phyloP scores from a whole-genome alignment of 2,797 vertebrate species.

The Valencia hispanica region DNA sequence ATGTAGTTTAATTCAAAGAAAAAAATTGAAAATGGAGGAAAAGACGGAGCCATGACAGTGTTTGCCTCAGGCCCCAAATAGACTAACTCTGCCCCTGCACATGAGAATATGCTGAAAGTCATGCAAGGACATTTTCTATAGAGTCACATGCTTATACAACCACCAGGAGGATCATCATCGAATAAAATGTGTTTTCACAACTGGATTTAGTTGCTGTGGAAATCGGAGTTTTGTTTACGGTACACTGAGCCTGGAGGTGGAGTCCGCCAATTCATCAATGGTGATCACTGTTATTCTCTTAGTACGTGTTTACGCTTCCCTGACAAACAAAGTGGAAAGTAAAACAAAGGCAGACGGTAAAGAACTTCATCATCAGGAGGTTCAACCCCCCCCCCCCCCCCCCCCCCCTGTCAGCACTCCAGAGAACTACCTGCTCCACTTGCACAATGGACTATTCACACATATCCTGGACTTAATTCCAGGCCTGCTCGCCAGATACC shows the following conservation, averaged over 20 bases:
- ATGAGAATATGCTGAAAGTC: neutral
- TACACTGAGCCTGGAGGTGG: neutral
- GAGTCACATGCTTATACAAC: neutral
- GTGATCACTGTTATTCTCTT: neutral
- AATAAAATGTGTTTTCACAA: neutral
- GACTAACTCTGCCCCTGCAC: neutral
- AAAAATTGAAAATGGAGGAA: neutral
- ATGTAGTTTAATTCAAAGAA: neutral
- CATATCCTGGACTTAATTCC: slow-evolving; percentile 1
- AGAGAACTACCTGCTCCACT: neutral
- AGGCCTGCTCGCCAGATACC: neutral
- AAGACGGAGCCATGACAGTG: neutral
- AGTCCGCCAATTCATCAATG: neutral
- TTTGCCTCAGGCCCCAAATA: neutral
- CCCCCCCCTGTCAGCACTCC: neutral
- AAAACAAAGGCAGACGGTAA: neutral
- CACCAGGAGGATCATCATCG: neutral
- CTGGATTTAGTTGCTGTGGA: neutral
- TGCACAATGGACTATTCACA: slow-evolving; percentile 11
- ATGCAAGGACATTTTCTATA: neutral
- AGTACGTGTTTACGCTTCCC: neutral
- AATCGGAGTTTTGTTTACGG: slow-evolving; percentile 5
- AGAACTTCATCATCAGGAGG: neutral
- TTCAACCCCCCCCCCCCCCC: neutral
- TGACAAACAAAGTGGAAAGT: neutral